These are phyloP conservation scores for Callopanchax toddi DNA, from an alignment of 2,113 vertebrate species.

Conservation along the genomic window DNA sequence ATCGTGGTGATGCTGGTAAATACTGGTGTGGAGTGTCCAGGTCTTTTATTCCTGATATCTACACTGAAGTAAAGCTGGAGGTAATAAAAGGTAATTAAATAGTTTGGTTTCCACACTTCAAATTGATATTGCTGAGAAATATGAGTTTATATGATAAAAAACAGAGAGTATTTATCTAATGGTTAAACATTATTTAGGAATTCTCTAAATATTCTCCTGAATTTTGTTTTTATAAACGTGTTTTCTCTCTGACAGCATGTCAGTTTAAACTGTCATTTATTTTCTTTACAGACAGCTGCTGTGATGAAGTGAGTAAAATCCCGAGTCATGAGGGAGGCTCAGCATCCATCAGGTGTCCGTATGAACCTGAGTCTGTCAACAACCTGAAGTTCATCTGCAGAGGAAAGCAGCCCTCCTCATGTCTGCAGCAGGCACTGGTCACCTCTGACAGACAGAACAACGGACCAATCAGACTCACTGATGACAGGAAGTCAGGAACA, in stretches of 20 bases:
- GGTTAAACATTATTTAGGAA: no score
- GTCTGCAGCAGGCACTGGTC: slow-evolving; percentile 34
- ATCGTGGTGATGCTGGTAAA: background rate
- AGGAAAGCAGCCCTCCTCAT: slow-evolving; percentile 7
- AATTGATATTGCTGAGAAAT: no score
- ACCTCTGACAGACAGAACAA: slow-evolving; percentile 20
- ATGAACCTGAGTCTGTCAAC: background rate
- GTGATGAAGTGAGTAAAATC: background rate
- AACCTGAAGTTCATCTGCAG: slow-evolving; percentile 55
- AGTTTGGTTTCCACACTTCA: no score
- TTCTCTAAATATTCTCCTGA: no score
- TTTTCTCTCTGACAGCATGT: background rate
- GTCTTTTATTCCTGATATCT: slow-evolving; percentile 33
- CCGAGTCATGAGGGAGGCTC: slow-evolving; percentile 7
- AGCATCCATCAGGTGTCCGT: slow-evolving; percentile 20
- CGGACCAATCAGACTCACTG: background rate
- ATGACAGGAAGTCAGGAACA: background rate
- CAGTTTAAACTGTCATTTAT: background rate
- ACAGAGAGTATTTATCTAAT: no score
- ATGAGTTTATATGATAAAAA: no score
- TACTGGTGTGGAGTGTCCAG: slow-evolving; percentile 50
- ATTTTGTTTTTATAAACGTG: background rate
- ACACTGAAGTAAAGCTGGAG: slow-evolving; percentile 32
- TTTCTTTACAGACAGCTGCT: slow-evolving; percentile 42
- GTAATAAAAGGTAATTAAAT: background rate